Percentiles rank a stretch among this genome's conserved stretches.
These are phyloP conservation scores for Diplodus puntazzo DNA, from an alignment of 2,797 vertebrate species.

Conservation along the genomic window DNA sequence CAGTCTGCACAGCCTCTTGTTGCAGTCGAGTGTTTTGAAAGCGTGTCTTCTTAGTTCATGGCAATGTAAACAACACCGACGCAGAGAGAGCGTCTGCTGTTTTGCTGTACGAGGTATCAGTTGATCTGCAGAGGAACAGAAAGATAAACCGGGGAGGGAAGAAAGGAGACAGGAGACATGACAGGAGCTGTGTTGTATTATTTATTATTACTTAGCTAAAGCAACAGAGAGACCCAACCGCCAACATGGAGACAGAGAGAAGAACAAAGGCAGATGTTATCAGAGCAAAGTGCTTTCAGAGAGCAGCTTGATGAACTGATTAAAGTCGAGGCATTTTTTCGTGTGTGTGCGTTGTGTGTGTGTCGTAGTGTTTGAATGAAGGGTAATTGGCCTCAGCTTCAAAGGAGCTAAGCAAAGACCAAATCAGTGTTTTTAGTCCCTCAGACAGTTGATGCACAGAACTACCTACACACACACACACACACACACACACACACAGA, in stretches of 20 bases:
- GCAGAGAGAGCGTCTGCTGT: slow-evolving; percentile 3
- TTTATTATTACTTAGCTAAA: slow-evolving; percentile 39
- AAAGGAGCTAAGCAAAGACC: slow-evolving; percentile 46
- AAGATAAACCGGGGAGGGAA: slow-evolving; percentile 12
- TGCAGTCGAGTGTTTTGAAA: background rate
- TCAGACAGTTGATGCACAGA: slow-evolving; percentile 48
- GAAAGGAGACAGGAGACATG: slow-evolving; percentile 18
- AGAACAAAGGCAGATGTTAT: slow-evolving; percentile 40
- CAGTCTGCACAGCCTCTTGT: background rate
- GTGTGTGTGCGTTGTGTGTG: background rate
- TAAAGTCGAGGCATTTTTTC: slow-evolving; percentile 5
- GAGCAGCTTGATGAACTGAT: slow-evolving; percentile 8
- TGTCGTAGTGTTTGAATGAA: slow-evolving; percentile 20
- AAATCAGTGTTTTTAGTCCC: slow-evolving; percentile 37
- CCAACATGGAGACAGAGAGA: slow-evolving; percentile 31
- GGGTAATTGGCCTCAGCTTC: slow-evolving; percentile 34
- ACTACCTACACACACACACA: slow-evolving; percentile 21
- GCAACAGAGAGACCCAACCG: slow-evolving; percentile 16
- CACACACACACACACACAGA: slow-evolving; percentile 18
- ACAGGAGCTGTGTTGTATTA: slow-evolving; percentile 46
- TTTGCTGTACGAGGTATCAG: background rate
- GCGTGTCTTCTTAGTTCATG: slow-evolving; percentile 1
- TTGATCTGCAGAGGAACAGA: slow-evolving; percentile 7
- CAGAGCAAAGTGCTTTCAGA: slow-evolving; percentile 36
- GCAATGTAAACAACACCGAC: background rate